These are phyloP conservation scores for Gymnarchus niloticus DNA, from an alignment of 2,113 vertebrate species.

Conservation along the genomic window DNA sequence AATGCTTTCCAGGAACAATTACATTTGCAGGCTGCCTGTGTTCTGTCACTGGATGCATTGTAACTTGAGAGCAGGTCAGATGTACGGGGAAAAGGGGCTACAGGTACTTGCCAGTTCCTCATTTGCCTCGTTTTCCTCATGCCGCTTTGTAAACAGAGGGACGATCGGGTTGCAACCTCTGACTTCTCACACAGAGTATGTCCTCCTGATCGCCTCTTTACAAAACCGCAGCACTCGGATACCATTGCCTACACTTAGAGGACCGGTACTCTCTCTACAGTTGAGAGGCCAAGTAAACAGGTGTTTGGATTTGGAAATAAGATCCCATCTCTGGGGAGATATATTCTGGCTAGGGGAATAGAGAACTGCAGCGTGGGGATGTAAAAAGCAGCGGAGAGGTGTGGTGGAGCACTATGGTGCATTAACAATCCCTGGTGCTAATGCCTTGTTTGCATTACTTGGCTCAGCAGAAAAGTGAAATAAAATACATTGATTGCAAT, in stretches of 20 bases:
- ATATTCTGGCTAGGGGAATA: background rate
- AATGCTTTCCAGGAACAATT: background rate
- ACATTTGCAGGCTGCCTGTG: background rate
- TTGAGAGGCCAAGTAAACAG: conserved; percentile 46
- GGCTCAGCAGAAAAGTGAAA: background rate
- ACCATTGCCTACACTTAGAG: background rate
- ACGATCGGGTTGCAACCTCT: background rate
- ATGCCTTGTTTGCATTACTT: background rate
- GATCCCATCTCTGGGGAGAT: background rate
- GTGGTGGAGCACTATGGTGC: background rate
- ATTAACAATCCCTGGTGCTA: background rate
- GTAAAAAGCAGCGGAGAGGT: background rate
- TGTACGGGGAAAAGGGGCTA: background rate
- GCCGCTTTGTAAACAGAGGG: background rate
- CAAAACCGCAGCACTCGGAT: background rate
- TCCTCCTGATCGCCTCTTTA: background rate
- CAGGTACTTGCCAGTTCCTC: background rate
- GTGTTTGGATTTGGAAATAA: conserved; percentile 36
- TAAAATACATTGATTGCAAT: background rate
- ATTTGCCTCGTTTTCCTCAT: background rate
- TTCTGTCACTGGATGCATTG: background rate
- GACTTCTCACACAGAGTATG: background rate
- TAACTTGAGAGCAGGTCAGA: conserved; percentile 6
- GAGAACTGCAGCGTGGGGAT: background rate
- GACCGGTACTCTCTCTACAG: conserved; percentile 38